Base-by-base conservation (phyloP, 2,888 invertebrate species). In the Andrena dorsata region DNA sequence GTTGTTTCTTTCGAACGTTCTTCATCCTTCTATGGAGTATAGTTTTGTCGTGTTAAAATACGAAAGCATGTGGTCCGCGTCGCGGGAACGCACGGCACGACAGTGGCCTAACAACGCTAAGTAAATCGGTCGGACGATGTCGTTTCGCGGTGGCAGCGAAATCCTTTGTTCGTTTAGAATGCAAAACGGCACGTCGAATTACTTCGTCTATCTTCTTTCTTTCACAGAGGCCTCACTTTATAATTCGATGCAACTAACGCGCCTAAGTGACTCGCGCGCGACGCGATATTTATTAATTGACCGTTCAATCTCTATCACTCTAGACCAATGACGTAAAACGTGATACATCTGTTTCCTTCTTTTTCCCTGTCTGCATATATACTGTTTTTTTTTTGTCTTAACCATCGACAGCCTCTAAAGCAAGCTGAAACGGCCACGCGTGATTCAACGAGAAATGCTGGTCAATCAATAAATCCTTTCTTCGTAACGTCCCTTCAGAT, bases 201-300 rank as follows among this genome's bases (percentile, higher is more conserved):
- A 41, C 41, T 41, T 13, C 4, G 41, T 41, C 41, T 41, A 16
- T 41, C 16, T 41, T 3, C 2, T 41, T 41, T 41, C 60, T 75
- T 6, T 64, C 75, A 60, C 76, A 68, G 82, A 82, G 76, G 82
- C 82, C 76, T 72, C 76, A 23, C 51, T 32, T 49, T 76, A 51
- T 51, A 47, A 64, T 65, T 65, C 30, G 68, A 68, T 53, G 30
- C 51, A 49, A 49, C 16, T 68, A 58, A 64, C 32, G 73, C 60
- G 51, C 47, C 61, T 56, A 58, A 41, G 23, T 28, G 41, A 58
- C 65, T 66, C 69, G 65, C 41, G 47, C 32, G 61, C 70, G 28
- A 65, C 65, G 85, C 69, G 32, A 56, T 58, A 53, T 41, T 71
- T 28, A 77, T 76, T 86, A 87, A 86, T 83, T 88, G 86, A 80